A percentile compares a stretch with the other conserved stretches of the same genome.
Evolutionary conservation across 2,888 invertebrate genomes (phyloP).

Genomic region (Chaitophorus viminalis): DNA sequence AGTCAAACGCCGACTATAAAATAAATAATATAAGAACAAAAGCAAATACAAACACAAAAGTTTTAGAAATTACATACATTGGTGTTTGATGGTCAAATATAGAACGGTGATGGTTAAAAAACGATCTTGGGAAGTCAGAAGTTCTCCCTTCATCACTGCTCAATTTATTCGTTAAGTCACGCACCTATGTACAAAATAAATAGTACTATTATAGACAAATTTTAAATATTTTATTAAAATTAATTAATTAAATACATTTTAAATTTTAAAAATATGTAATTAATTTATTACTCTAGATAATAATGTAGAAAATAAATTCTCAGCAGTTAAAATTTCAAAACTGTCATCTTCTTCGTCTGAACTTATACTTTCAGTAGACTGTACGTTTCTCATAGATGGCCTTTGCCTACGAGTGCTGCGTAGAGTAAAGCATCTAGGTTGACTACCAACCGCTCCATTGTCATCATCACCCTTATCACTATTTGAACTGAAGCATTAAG

Average conservation of each 20-base stretch:
- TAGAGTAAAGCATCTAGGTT: constrained; percentile 69
- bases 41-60: not conserved
- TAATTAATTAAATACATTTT: not conserved
- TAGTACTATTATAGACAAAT: not conserved
- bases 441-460: constrained; percentile 65
- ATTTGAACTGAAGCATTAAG: constrained; percentile 64
- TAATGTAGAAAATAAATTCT: constrained; percentile 88
- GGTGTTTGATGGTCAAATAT: constrained; percentile 68
- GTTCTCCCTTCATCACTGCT: constrained; percentile 82
- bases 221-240: not conserved
- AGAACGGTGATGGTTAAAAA: constrained; percentile 72
- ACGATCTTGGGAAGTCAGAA: constrained; percentile 67
- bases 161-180: constrained; percentile 84
- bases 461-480: constrained; percentile 66
- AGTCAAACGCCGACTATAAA: constrained; percentile 67
- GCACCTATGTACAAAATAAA: constrained; percentile 71
- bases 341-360: constrained; percentile 91
- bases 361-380: constrained; percentile 84
- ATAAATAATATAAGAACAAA: constrained; percentile 10
- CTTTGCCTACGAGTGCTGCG: constrained; percentile 74
- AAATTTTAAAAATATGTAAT: not conserved
- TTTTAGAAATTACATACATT: constrained; percentile 57
- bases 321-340: constrained; percentile 90
- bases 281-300: constrained; percentile 76
- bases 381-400: constrained; percentile 71